These are phyloP conservation scores for Drosophila athabasca DNA, from an alignment of 1,140 invertebrate genomes.

Conservation along the genomic window DNA sequence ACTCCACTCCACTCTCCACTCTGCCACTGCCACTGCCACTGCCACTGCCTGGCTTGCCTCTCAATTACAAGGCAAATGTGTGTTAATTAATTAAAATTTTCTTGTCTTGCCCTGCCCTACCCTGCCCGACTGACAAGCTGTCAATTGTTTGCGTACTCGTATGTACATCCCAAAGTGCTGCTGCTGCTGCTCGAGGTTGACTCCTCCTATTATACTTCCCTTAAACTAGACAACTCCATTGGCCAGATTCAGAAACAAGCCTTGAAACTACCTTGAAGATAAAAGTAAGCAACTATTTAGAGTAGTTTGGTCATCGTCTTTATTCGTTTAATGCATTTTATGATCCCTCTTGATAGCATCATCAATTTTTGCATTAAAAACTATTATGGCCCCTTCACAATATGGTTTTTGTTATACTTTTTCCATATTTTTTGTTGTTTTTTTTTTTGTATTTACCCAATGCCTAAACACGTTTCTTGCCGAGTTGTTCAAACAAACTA, in stretches of 20 bases:
- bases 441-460: too few species aligned
- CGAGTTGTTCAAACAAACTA: too few species aligned
- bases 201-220: slow-evolving; percentile 23
- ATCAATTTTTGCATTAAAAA: too few species aligned
- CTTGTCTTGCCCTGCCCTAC: slow-evolving; percentile 30
- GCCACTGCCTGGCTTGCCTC: slow-evolving; percentile 27
- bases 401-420: too few species aligned
- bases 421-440: too few species aligned
- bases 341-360: background rate
- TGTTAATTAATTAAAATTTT: slow-evolving; percentile 75
- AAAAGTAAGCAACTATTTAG: too few species aligned
- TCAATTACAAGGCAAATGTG: slow-evolving; percentile 75
- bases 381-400: too few species aligned
- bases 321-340: slow-evolving; percentile 7
- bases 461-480: too few species aligned
- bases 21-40: background rate
- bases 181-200: slow-evolving; percentile 13
- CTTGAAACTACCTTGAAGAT: too few species aligned
- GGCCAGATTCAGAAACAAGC: too few species aligned
- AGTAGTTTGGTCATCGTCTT: background rate
- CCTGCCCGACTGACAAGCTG: slow-evolving; percentile 19
- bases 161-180: slow-evolving; percentile 6
- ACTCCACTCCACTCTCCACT: background rate
- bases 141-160: slow-evolving; percentile 34
- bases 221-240: slow-evolving; percentile 26